Evolutionary conservation across 2,888 invertebrate species (phyloP).

Genomic region (Eugnorisma glareosa): DNA sequence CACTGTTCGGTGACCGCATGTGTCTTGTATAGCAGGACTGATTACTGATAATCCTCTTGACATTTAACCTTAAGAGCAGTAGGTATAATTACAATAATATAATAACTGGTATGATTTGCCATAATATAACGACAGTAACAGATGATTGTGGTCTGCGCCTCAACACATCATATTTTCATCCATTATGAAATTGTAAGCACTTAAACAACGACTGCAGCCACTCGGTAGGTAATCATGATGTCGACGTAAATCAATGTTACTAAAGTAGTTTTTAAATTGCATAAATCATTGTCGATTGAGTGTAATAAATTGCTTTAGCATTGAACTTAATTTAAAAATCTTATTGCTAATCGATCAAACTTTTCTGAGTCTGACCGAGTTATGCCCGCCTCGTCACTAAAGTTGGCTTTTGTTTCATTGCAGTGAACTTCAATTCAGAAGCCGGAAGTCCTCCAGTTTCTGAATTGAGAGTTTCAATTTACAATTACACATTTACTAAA

Average conservation of each 20-base stretch:
- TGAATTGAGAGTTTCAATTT: neutral
- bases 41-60: slow-evolving; percentile 12
- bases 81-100: slow-evolving; percentile 11
- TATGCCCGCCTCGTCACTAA: neutral
- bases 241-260: slow-evolving; percentile 61
- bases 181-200: slow-evolving; percentile 38
- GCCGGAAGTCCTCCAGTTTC: neutral
- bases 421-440: neutral
- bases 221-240: slow-evolving; percentile 23
- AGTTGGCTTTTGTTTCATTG: neutral
- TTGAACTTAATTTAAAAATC: slow-evolving; percentile 59
- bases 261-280: slow-evolving; percentile 60
- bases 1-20: neutral
- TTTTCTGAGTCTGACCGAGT: neutral
- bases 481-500: neutral
- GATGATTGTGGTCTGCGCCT: slow-evolving; percentile 3
- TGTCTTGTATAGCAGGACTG: neutral
- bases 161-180: slow-evolving; percentile 11
- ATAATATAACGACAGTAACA: slow-evolving; percentile 25
- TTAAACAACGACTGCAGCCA: slow-evolving; percentile 29
- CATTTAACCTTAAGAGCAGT: neutral
- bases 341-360: slow-evolving; percentile 14
- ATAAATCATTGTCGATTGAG: slow-evolving; percentile 55
- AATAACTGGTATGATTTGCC: neutral
- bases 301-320: slow-evolving; percentile 59